These are phyloP conservation scores for Salminus brasiliensis DNA, from an alignment of 2,113 vertebrate genomes.

Conservation along the genomic window DNA sequence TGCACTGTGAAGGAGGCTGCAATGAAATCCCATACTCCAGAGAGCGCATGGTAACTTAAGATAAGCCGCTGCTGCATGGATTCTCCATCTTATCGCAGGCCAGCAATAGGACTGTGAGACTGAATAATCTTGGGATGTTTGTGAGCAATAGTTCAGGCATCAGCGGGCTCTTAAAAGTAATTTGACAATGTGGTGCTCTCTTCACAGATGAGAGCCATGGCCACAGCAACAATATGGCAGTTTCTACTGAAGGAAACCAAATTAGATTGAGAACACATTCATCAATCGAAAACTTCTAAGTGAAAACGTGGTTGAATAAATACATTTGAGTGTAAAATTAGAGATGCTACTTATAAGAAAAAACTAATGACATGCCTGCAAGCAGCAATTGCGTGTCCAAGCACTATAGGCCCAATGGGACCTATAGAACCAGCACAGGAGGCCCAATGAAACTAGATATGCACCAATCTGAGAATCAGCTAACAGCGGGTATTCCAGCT, in stretches of 20 bases:
- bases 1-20: conserved; percentile 63
- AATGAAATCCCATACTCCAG: conserved; percentile 74
- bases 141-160: conserved; percentile 74
- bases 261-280: conserved; percentile 20
- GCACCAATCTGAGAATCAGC: too few species aligned
- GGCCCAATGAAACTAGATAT: too few species aligned
- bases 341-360: background rate
- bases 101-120: conserved; percentile 74
- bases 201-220: conserved; percentile 59
- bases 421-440: too few species aligned
- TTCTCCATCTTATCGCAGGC: conserved; percentile 77
- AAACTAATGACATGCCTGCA: background rate
- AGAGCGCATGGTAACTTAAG: conserved; percentile 73
- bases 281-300: background rate
- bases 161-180: conserved; percentile 71
- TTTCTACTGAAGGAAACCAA: conserved; percentile 17
- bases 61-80: conserved; percentile 78
- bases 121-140: conserved; percentile 75
- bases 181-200: conserved; percentile 70
- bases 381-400: background rate
- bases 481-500: too few species aligned
- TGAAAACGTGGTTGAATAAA: conserved; percentile 2
- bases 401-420: too few species aligned
- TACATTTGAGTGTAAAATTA: background rate
- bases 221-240: conserved; percentile 5